Evolutionary conservation across 2,888 invertebrate genomes (phyloP), one percentile per base, ranked within the genome.

Genomic region (Anoncus sp.): DNA sequence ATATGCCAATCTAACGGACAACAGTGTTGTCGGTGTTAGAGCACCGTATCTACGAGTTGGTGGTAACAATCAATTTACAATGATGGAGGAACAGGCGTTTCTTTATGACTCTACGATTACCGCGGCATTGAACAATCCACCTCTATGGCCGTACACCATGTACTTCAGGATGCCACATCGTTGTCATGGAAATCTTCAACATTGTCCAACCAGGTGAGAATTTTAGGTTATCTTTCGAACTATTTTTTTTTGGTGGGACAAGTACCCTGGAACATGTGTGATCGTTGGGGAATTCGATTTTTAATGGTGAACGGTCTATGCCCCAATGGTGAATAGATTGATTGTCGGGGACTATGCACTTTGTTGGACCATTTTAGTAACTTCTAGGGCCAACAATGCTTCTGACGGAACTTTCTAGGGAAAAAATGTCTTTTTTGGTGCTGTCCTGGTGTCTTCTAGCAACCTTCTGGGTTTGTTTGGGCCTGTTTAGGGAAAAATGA

Each of bases 71-170:
- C 98, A 98, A 92, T 98, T 98, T 92, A 97, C 97, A 86, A 98
- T 98, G 98, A 98, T 98, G 98, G 96, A 97, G 91, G 97, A 98
- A 91, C 97, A 98, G 90, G 97, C 97, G 12, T 98, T 98, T 94
- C 92, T 97, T 57, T 99, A 98, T 90, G 98, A 99, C 91, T 98
- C 98, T 51, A 98, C 98, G 63, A 98, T 98, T 90, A 97, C 98
- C 0, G 97, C 98, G 1, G 97, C 98, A 1, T 93, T 98, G 43
- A 96, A 96, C 83, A 97, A 97, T 90, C 97, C 97, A 20, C 98
- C 98, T 66, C 94, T 98, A 83, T 99, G 99, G 99, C 99, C 99
- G 3, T 99, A 99, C 93, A 99, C 98, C 74, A 96, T 99, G 96
- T 98, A 98, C 94, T 98, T 98, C 94, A 95, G 97, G 87, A 97